phyloP scores from a whole-genome alignment of 2,888 invertebrate species.

The Nomada fucata region DNA sequence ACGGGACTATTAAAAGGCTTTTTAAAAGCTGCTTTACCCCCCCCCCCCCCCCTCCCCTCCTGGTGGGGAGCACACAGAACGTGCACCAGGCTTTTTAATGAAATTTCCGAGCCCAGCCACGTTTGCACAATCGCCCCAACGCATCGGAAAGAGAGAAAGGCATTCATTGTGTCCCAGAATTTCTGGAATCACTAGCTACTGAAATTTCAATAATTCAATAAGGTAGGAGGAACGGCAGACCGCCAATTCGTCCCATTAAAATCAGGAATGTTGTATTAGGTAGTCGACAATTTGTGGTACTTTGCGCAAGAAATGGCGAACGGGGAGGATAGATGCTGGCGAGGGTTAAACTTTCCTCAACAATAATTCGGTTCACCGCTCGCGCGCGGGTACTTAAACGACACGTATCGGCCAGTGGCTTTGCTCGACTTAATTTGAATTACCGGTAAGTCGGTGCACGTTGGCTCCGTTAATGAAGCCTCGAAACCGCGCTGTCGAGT shows the following conservation, averaged over 20 bases:
- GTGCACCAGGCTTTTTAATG: conserved; percentile 41
- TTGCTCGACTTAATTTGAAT: conserved; percentile 76
- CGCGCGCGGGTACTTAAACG: conserved; percentile 64
- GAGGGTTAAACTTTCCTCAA: conserved; percentile 12
- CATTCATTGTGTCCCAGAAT: conserved; percentile 31
- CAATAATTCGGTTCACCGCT: conserved; percentile 41
- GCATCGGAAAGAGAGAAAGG: conserved; percentile 1
- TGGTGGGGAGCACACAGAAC: not conserved
- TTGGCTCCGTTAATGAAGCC: conserved; percentile 73
- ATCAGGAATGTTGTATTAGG: conserved; percentile 47
- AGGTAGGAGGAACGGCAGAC: not conserved
- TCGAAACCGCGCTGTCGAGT: conserved; percentile 63
- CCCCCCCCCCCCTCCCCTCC: too few relatives aligned
- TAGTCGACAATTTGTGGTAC: conserved; percentile 27
- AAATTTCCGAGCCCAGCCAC: conserved; percentile 48
- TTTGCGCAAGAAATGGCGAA: not conserved
- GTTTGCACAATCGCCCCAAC: conserved; percentile 51
- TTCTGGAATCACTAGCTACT: conserved; percentile 19
- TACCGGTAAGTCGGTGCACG: conserved; percentile 69
- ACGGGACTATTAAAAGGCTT: conserved; percentile 47
- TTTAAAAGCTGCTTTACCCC: conserved; percentile 47
- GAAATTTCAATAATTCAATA: conserved; percentile 44
- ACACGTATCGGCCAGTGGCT: conserved; percentile 73
- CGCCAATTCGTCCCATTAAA: not conserved
- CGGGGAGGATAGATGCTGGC: conserved; percentile 37